Conservation (phyloP, 2,797 vertebrate genomes). For the Acanthis flammea region DNA sequence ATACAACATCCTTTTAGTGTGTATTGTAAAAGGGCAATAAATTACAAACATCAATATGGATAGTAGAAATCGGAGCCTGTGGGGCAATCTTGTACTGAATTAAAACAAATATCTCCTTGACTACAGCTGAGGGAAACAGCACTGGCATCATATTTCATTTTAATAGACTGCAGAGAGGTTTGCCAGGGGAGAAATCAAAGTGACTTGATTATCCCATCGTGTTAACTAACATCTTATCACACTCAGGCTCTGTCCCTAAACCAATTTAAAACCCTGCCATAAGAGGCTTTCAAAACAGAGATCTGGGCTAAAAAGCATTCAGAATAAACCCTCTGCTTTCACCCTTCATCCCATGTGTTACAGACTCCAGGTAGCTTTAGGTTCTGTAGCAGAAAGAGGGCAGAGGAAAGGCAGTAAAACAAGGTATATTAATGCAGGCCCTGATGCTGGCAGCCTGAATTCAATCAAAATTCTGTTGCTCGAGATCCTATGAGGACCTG, state of each 20-base stretch:
- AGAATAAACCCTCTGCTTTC: neutral
- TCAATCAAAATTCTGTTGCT: neutral
- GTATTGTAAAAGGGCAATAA: slow-evolving; percentile 22
- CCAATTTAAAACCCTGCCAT: neutral
- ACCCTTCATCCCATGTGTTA: neutral
- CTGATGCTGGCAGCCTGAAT: neutral
- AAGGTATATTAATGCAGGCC: neutral
- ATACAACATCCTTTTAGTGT: neutral
- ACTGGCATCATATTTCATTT: slow-evolving; percentile 50
- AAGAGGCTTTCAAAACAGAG: neutral
- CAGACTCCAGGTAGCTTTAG: neutral
- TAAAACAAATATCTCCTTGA: slow-evolving; percentile 41
- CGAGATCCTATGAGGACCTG: neutral
- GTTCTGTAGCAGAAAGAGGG: neutral
- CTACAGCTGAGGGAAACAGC: slow-evolving; percentile 23
- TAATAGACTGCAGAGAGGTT: slow-evolving; percentile 46
- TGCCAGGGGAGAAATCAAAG: slow-evolving; percentile 58
- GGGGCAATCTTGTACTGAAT: slow-evolving; percentile 26
- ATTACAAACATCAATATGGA: slow-evolving; percentile 5
- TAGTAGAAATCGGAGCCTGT: slow-evolving; percentile 21
- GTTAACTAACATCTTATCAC: slow-evolving; percentile 55
- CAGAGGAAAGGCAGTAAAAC: neutral
- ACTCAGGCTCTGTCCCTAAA: slow-evolving; percentile 23
- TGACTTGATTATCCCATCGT: slow-evolving; percentile 30
- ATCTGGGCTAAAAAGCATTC: neutral